Conservation (phyloP, 2,113 vertebrate genomes). For the Sphaerodactylus townsendi region DNA sequence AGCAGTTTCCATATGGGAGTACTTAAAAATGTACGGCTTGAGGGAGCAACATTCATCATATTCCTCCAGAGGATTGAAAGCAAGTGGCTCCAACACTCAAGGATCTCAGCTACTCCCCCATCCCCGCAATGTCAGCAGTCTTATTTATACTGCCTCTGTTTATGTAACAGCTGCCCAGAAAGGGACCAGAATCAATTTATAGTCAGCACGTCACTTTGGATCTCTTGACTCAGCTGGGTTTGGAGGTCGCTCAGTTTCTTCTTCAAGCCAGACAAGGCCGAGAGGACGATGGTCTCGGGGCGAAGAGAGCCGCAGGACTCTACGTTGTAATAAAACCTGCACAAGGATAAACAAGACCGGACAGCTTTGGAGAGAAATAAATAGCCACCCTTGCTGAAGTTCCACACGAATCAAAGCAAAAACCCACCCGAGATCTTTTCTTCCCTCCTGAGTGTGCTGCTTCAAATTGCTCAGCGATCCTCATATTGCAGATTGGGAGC, state of each 20-base stretch:
- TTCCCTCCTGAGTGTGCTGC: too few relatives aligned
- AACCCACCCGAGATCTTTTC: neutral
- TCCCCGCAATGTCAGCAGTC: neutral
- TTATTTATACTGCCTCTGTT: too few relatives aligned
- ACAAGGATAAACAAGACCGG: neutral
- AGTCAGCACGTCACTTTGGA: constrained; percentile 95
- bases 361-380: neutral
- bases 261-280: constrained; percentile 90
- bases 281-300: constrained; percentile 95
- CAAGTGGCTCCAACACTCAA: neutral
- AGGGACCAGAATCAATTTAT: constrained; percentile 80
- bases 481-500: too few relatives aligned
- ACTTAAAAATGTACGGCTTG: neutral
- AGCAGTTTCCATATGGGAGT: neutral
- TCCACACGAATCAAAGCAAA: too few relatives aligned
- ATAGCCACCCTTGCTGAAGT: too few relatives aligned
- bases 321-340: constrained; percentile 96
- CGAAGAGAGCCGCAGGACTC: constrained; percentile 95
- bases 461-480: too few relatives aligned
- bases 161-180: neutral
- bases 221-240: constrained; percentile 96
- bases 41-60: neutral
- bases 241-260: constrained; percentile 97
- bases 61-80: neutral
- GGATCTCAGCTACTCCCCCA: neutral